Base-by-base conservation (phyloP, 2,113 vertebrate species). In the Perca flavescens region DNA sequence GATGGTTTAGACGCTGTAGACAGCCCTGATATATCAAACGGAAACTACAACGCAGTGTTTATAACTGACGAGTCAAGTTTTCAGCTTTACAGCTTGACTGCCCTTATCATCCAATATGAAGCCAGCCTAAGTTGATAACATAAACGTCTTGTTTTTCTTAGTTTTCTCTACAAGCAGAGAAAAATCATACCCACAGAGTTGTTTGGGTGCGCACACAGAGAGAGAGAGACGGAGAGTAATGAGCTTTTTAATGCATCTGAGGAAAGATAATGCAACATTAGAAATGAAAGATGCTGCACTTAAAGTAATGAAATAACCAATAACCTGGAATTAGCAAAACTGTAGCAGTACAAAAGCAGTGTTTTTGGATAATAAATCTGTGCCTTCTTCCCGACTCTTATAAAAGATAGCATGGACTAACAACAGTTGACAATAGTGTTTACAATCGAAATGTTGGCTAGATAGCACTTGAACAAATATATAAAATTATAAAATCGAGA, bases 181-280 rank as follows among this genome's bases (percentile, higher is more conserved):
- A 66, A 25, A 80, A 69, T 74, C 22, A 64, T 61, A 81, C 5
- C 13, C 36, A 75, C 25, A 49, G 61, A 70, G 34, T 82, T 73
- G 54, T 82, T 80, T 60, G 13, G 75, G 17, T 73, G 57, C 52
- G 7, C 65, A 12, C 16, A 47, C 14, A 49, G 2, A 69, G 6
- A 28, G 6, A 28, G 15, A 56, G 4, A 43, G 10, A 22, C 12
- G 6, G 62, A 65, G 15, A 74, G 62, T 83, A 82, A 90, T 89
- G 77, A 75, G 72, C 56, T 82, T 86, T 83, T 87, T 84, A 87
- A 86, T 86, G 83, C 53, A 89, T 82, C 75, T 82, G 68, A 80
- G 52, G 53, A 16, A 88, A 85, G 80, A 84, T 50, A 84, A 84
- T 81, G 60, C 46, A 54, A 53, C 67, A 83, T 73, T 81, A 83